Conservation (phyloP, 2,113 vertebrate species). For the Bambusicola thoracicus region DNA sequence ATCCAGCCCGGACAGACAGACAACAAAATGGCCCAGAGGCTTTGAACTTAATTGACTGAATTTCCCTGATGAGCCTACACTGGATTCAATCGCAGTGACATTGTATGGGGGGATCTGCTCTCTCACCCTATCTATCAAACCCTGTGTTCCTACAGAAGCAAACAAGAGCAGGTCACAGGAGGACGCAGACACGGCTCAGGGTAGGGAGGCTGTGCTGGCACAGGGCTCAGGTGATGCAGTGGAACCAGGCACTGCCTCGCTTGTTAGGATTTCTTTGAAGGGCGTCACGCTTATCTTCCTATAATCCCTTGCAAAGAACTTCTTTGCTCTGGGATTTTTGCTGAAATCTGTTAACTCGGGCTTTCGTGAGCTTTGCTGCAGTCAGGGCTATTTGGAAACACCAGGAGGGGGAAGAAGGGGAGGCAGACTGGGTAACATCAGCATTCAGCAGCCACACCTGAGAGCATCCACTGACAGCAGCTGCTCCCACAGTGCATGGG, state of each 20-base stretch:
- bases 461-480: neutral
- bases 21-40: neutral
- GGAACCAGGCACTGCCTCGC: neutral
- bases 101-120: fast-evolving
- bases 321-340: neutral
- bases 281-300: neutral
- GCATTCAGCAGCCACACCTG: neutral
- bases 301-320: neutral
- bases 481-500: fast-evolving
- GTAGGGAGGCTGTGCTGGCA: neutral
- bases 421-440: neutral
- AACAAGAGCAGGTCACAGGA: neutral
- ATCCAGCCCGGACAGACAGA: neutral
- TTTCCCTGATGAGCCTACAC: neutral
- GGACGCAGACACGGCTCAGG: neutral
- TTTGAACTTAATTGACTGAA: neutral
- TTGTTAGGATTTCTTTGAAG: neutral
- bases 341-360: neutral
- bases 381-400: neutral
- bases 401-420: neutral
- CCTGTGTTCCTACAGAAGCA: neutral
- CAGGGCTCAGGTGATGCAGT: neutral
- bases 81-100: neutral
- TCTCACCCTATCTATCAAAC: neutral
- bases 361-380: neutral